These are phyloP conservation scores for Oscheius sp. DNA, from an alignment of 2,888 invertebrate genomes.

Conservation along the genomic window DNA sequence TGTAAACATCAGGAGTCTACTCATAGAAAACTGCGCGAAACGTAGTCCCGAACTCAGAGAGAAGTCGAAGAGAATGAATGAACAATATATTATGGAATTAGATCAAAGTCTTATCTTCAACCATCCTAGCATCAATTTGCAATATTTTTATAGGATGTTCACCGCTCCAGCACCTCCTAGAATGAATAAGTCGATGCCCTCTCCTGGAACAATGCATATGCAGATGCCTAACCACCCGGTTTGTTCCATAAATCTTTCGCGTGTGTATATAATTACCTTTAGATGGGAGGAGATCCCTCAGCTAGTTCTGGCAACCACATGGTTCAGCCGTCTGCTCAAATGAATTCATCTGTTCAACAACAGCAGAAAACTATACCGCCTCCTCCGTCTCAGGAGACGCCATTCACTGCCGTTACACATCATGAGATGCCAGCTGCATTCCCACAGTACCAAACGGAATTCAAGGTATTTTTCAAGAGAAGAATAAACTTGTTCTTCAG, in stretches of 20 bases:
- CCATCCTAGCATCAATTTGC: too few species aligned
- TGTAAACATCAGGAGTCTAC: slow-evolving; percentile 24
- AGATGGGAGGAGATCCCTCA: slow-evolving; percentile 17
- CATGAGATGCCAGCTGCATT: slow-evolving; percentile 25
- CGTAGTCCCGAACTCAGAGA: not conserved
- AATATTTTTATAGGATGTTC: slow-evolving; percentile 11
- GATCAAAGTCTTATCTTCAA: too few species aligned
- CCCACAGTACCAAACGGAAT: not conserved
- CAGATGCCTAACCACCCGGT: slow-evolving; percentile 1
- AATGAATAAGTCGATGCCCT: slow-evolving; percentile 4
- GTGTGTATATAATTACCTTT: not conserved
- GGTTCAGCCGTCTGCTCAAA: not conserved
- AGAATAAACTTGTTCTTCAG: not conserved
- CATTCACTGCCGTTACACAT: slow-evolving; percentile 22
- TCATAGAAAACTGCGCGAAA: slow-evolving; percentile 28
- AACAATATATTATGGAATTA: not conserved
- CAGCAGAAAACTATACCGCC: not conserved
- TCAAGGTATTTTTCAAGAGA: slow-evolving; percentile 9
- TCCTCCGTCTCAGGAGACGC: slow-evolving; percentile 15
- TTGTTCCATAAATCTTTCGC: not conserved
- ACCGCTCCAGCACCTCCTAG: slow-evolving; percentile 20
- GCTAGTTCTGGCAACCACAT: slow-evolving; percentile 5
- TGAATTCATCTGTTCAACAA: not conserved
- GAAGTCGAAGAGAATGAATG: not conserved
- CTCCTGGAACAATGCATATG: slow-evolving; percentile 21